phyloP scores from a whole-genome alignment of 2,113 vertebrate genomes.

The Tiliqua scincoides region DNA sequence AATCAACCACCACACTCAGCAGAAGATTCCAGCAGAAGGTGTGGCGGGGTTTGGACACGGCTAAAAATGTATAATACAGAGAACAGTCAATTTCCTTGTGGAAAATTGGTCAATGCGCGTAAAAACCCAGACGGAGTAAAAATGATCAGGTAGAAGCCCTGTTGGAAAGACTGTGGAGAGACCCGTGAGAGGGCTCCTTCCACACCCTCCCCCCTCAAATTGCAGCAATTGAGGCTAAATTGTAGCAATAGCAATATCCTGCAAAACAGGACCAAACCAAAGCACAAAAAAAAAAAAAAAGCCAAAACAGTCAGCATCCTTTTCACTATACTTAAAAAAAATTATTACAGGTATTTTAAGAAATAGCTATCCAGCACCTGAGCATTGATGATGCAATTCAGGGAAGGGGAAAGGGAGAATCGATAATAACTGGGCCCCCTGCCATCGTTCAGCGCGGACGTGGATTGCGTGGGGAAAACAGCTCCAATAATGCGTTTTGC shows the following conservation, averaged over 20 bases:
- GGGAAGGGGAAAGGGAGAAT: conserved; percentile 38
- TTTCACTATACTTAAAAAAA: conserved; percentile 57
- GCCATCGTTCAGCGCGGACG: conserved; percentile 26
- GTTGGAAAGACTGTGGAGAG: neutral
- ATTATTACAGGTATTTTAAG: conserved; percentile 59
- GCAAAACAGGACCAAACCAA: conserved; percentile 14
- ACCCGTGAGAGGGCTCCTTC: conserved; percentile 26
- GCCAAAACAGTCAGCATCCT: conserved; percentile 51
- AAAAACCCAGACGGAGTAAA: neutral
- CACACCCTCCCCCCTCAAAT: conserved; percentile 39
- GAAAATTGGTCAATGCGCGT: neutral
- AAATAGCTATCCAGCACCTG: conserved; percentile 53
- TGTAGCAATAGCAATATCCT: conserved; percentile 50
- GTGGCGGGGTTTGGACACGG: conserved; percentile 33
- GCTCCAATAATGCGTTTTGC: conserved; percentile 19
- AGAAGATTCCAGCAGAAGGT: conserved; percentile 46
- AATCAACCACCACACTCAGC: conserved; percentile 30
- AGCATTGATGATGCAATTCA: conserved; percentile 47
- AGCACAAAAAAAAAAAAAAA: neutral
- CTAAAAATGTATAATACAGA: conserved; percentile 29
- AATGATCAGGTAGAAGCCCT: neutral
- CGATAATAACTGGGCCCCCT: conserved; percentile 48
- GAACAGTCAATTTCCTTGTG: conserved; percentile 54
- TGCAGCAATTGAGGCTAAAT: conserved; percentile 56
- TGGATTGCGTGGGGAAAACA: conserved; percentile 49